Base-by-base conservation (phyloP, 2,888 invertebrate genomes). In the Mimumesa dahlbomi region DNA sequence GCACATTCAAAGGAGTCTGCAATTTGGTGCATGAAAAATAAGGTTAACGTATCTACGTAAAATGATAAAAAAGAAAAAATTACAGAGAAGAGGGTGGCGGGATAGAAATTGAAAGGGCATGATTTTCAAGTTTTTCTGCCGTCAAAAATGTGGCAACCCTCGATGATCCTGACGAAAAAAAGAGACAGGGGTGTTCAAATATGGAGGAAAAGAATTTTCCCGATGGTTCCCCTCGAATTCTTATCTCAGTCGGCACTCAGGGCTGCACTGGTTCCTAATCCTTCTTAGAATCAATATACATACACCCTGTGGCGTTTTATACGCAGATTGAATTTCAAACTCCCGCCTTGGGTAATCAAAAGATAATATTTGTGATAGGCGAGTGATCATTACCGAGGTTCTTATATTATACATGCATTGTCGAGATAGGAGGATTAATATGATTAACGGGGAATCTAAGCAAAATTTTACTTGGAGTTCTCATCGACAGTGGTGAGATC, bases 81-180 rank as follows among this genome's bases (percentile, higher is more conserved):
- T 66, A 18, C 48, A 54, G n/a, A 34, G 16, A n/a, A n/a, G 48
- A 36, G 29, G 45, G 45, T 31, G 6, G 25, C 21, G 11, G 61
- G 43, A 42, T 49, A 54, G 34, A 62, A 66, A 63, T 66, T 63
- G 65, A 63, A 63, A 66, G 36, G 54, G 54, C 66, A 25, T 54
- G 63, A 63, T 49, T 66, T 29, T 66, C 49, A 40, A 22, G 4
- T 58, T 50, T 25, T 40, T 29, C n/a, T 16, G 1, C 11, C 42
- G 25, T 14, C 18, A 66, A 21, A 69, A 50, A 62, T 42, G 52
- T 22, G 18, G 49, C 16, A 48, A 29, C 34, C 61, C 48, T n/a
- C n/a, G 2, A 2, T 45, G 45, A 21, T 18, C 34, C 31, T 11
- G 14, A 25, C 19, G 38, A 19, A 21, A n/a, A 38, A 22, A 25